Percentiles rank a stretch among this genome's conserved stretches.
These are phyloP conservation scores for Eonycteris spelaea DNA, from an alignment of 2,113 vertebrate genomes.

Conservation along the genomic window DNA sequence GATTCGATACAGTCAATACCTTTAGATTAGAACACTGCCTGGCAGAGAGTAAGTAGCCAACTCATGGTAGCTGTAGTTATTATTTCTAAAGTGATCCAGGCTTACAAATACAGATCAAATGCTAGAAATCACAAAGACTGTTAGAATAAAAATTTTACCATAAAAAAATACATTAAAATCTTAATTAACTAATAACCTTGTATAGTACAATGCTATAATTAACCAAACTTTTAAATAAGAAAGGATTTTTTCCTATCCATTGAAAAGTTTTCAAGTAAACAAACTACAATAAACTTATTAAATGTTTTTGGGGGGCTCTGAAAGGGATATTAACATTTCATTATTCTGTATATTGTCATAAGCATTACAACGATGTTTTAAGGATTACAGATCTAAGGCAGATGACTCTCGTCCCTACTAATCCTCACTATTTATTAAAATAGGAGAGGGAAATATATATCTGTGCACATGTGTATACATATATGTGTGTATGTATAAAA, in stretches of 20 bases:
- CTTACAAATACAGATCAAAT: constrained; percentile 21
- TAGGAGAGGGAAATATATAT: background rate
- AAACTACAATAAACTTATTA: background rate
- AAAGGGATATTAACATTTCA: background rate
- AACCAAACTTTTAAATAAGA: constrained; percentile 38
- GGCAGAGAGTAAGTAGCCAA: background rate
- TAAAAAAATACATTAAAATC: constrained; percentile 6
- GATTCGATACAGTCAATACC: background rate
- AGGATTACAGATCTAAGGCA: background rate
- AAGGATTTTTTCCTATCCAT: background rate
- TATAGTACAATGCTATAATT: background rate
- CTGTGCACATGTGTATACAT: too few species aligned
- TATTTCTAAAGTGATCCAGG: constrained; percentile 27
- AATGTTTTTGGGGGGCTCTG: background rate
- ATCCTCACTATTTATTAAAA: constrained; percentile 12
- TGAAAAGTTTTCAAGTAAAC: constrained; percentile 47
- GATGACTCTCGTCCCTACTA: background rate
- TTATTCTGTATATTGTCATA: constrained; percentile 1
- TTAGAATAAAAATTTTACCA: constrained; percentile 2
- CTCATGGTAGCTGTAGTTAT: background rate
- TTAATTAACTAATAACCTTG: background rate
- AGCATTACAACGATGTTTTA: background rate
- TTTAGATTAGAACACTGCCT: background rate
- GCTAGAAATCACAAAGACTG: background rate
- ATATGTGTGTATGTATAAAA: background rate